phyloP scores from a whole-genome alignment of 2,888 invertebrate genomes.

The Gasteruption jaculator region DNA sequence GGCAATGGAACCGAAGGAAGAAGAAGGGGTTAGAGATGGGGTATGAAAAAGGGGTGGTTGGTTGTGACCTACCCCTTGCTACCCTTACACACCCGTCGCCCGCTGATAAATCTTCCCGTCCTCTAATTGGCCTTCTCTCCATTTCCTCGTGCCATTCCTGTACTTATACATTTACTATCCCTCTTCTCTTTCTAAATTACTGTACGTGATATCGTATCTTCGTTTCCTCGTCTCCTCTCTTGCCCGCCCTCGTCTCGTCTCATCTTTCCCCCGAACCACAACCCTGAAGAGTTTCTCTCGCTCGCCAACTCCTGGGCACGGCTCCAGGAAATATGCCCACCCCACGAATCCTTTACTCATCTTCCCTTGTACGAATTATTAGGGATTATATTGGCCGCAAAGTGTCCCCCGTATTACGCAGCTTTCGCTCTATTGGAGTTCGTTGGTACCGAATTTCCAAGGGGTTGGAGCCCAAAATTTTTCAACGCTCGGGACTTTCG shows the following conservation, averaged over 20 bases:
- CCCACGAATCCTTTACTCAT: conserved; percentile 19
- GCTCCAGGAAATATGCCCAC: conserved; percentile 43
- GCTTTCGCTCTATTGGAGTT: too few species aligned
- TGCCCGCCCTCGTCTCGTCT: conserved; percentile 25
- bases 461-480: too few species aligned
- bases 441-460: too few species aligned
- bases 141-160: conserved; percentile 43
- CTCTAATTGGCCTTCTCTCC: conserved; percentile 52
- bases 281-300: neutral
- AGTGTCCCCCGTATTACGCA: conserved; percentile 41
- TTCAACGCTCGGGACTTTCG: too few species aligned
- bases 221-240: conserved; percentile 11
- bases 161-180: conserved; percentile 37
- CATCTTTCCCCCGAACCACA: conserved; percentile 26
- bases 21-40: too few species aligned
- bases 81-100: conserved; percentile 51
- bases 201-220: conserved; percentile 13
- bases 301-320: conserved; percentile 34
- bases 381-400: conserved; percentile 49
- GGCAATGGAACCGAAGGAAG: conserved; percentile 33
- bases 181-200: conserved; percentile 31
- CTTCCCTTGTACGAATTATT: conserved; percentile 48
- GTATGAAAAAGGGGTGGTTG: too few species aligned
- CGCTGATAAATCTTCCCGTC: conserved; percentile 51
- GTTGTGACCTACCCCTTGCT: conserved; percentile 41